Percentiles rank a stretch among this genome's conserved stretches.
These are phyloP conservation scores for Invenusta paracnida DNA, from an alignment of 2,888 invertebrate genomes.

Conservation along the genomic window DNA sequence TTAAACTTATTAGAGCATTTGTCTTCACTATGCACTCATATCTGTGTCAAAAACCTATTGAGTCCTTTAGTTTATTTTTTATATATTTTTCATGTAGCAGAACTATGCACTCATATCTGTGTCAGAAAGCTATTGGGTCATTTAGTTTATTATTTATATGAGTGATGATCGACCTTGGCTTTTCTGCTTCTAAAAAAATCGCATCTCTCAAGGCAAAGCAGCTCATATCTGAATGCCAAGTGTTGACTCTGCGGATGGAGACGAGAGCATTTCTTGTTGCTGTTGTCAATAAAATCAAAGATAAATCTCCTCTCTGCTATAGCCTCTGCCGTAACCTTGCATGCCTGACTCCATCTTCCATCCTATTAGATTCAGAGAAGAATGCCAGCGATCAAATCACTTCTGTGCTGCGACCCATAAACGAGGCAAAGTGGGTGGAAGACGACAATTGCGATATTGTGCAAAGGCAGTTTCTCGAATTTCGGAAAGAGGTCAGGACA, in stretches of 20 bases:
- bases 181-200: constrained; percentile 16
- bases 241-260: constrained; percentile 13
- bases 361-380: neutral
- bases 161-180: constrained; percentile 15
- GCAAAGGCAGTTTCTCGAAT: constrained; percentile 7
- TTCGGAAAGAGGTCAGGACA: constrained; percentile 19
- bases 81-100: neutral
- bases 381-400: neutral
- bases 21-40: neutral
- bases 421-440: neutral
- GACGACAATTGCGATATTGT: neutral
- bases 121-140: too few relatives aligned
- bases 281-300: neutral
- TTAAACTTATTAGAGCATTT: neutral
- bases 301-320: neutral
- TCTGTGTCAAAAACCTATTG: neutral
- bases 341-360: neutral
- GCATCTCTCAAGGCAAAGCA: constrained; percentile 9
- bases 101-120: too few relatives aligned
- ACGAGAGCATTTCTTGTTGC: neutral
- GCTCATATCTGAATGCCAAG: constrained; percentile 29
- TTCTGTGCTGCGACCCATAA: neutral
- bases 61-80: neutral
- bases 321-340: too few relatives aligned
- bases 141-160: too few relatives aligned